phyloP scores from a whole-genome alignment of 2,888 invertebrate genomes.

The Diaperis boleti region DNA sequence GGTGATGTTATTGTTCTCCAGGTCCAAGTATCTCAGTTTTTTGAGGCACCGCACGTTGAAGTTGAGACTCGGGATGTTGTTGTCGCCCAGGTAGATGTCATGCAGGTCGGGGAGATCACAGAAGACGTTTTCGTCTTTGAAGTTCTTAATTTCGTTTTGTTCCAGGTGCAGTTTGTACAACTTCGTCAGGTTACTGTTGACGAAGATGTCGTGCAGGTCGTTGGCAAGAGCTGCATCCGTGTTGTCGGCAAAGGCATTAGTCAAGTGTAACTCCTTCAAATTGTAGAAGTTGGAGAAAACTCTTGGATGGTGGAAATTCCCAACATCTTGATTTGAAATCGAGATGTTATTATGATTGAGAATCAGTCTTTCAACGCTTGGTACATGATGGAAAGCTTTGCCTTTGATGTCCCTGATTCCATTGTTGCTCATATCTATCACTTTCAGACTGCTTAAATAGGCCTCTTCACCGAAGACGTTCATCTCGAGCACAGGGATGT shows the following conservation, averaged over 20 bases:
- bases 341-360: constrained; percentile 80
- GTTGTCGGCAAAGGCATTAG: constrained; percentile 79
- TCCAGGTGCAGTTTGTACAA: constrained; percentile 80
- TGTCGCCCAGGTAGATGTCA: constrained; percentile 79
- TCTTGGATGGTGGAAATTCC: constrained; percentile 74
- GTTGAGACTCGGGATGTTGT: constrained; percentile 72
- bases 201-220: constrained; percentile 79
- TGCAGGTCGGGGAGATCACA: constrained; percentile 76
- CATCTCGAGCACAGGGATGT: constrained; percentile 73
- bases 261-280: constrained; percentile 77
- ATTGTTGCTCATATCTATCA: constrained; percentile 82
- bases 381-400: constrained; percentile 80
- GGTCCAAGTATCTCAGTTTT: constrained; percentile 75
- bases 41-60: constrained; percentile 77
- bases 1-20: constrained; percentile 76
- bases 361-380: constrained; percentile 75
- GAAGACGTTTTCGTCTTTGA: constrained; percentile 75
- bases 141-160: constrained; percentile 79
- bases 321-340: constrained; percentile 70
- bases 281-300: constrained; percentile 79
- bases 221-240: constrained; percentile 72
- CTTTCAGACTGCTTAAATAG: constrained; percentile 70
- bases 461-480: constrained; percentile 78
- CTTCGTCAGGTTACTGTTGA: constrained; percentile 74
- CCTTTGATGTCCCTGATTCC: constrained; percentile 78